Evolutionary conservation across 2,888 invertebrate species (phyloP).

Genomic region (Diachrysia chrysitis): DNA sequence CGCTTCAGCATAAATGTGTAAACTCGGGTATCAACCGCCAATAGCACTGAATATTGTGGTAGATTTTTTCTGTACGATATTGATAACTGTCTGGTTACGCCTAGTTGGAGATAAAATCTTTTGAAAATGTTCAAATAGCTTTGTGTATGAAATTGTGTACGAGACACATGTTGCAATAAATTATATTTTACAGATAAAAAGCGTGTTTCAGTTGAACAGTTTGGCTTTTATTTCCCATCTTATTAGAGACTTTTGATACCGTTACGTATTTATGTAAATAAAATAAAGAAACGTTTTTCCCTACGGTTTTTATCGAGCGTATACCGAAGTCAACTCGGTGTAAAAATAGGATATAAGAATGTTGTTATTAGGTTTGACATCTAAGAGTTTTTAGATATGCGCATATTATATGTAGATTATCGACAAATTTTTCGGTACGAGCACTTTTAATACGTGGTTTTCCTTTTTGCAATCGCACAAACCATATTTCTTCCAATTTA

Average conservation of each 20-base stretch:
- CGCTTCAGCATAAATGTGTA: not conserved
- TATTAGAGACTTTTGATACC: not conserved
- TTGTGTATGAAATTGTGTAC: conserved; percentile 2
- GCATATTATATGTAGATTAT: conserved; percentile 2
- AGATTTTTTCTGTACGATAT: conserved; percentile 4
- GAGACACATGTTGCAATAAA: conserved; percentile 1
- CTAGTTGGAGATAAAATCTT: conserved; percentile 3
- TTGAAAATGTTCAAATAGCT: conserved; percentile 3
- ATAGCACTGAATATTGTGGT: conserved; percentile 4
- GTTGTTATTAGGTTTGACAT: conserved; percentile 4
- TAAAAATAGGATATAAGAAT: conserved; percentile 4
- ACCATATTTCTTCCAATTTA: not conserved
- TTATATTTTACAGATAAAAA: not conserved
- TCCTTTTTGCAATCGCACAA: not conserved
- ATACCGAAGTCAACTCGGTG: not conserved
- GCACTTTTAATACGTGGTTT: conserved; percentile 1
- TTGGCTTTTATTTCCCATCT: not conserved
- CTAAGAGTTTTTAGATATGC: conserved; percentile 4
- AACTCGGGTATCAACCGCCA: conserved; percentile 1
- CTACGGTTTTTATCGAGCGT: not conserved
- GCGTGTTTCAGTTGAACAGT: not conserved
- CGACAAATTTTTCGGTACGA: conserved; percentile 2
- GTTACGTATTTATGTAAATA: not conserved
- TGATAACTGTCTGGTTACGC: conserved; percentile 2
- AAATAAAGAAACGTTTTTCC: not conserved